Base-by-base conservation (phyloP, 2,888 invertebrate species). In the Tridacna gigas region DNA sequence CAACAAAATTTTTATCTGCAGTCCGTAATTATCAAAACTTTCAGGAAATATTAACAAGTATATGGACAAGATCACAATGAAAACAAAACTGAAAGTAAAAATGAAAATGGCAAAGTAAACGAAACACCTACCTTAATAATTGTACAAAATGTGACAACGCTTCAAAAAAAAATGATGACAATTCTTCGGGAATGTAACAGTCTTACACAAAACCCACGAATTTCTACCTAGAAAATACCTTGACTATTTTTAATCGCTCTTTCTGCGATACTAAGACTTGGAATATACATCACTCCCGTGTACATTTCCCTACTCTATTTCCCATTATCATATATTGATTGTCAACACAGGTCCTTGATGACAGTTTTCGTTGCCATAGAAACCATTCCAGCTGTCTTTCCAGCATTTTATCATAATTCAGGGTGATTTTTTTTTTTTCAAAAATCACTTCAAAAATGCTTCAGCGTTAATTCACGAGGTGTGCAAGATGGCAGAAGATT, bases 331-430 rank as follows among this genome's bases (percentile, higher is more conserved):
- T 86, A 82, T 86, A 86, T 86, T 86, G 86, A 82, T 86, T 80
- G 79, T 78, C 86, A 80, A 79, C 69, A 63, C 67, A 65, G 71
- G 56, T 56, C 80, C 78, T 80, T 80, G 84, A 84, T 87, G 86
- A 86, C 87, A 87, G 84, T 75, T 75, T 75, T 75, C 51, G 86
- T 89, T 83, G 74, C 88, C 83, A 84, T 84, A 80, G 89, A 25
- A 80, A 89, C 88, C 63, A 71, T 78, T 76, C 79, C 81, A 84
- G 80, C 79, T 82, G 83, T 67, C 86, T 86, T 78, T n/a, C 63
- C 63, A 63, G 22, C 63, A 63, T 63, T 63, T 63, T 63, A 63
- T 63, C 63, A 63, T 63, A 63, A 22, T 63, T 25, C 63, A 63
- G 13, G 63, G 56, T 4, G 63, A 63, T 63, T 56, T 56, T 56